These are phyloP conservation scores for Xylocopa sonorina DNA, from an alignment of 1,140 invertebrate species.

Conservation along the genomic window DNA sequence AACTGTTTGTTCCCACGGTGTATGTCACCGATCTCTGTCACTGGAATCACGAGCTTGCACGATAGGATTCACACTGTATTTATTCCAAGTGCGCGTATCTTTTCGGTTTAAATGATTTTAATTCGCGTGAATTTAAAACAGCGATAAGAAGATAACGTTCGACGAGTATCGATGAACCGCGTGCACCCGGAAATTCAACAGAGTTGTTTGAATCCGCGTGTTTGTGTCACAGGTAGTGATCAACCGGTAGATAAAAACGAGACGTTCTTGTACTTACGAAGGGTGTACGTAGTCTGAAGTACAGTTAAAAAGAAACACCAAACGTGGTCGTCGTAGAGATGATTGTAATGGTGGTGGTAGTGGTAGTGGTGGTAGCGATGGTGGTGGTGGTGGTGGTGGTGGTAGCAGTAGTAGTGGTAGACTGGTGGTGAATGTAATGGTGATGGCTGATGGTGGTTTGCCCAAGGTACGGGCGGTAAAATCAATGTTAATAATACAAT, in stretches of 20 bases:
- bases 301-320: conserved; percentile 46
- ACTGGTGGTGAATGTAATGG: neutral
- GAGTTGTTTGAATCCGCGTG: conserved; percentile 18
- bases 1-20: neutral
- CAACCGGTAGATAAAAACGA: conserved; percentile 23
- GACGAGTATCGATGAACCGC: neutral
- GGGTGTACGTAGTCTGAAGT: conserved; percentile 43
- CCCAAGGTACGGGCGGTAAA: conserved; percentile 4
- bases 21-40: neutral
- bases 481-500: neutral
- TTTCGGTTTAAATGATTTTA: neutral
- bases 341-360: conserved; percentile 4
- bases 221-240: conserved; percentile 25
- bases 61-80: neutral
- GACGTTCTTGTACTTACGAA: conserved; percentile 45
- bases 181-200: conserved; percentile 42
- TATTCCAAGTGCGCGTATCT: neutral
- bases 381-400: neutral
- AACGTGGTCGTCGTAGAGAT: conserved; percentile 24
- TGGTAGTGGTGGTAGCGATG: neutral
- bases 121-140: neutral
- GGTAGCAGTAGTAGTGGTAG: neutral
- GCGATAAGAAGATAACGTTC: neutral
- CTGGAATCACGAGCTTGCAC: conserved; percentile 16
- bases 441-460: conserved; percentile 1